Percentiles rank a stretch among this genome's conserved stretches.
These are phyloP conservation scores for Danionella dracula DNA, from an alignment of 2,797 vertebrate species.

Conservation along the genomic window DNA sequence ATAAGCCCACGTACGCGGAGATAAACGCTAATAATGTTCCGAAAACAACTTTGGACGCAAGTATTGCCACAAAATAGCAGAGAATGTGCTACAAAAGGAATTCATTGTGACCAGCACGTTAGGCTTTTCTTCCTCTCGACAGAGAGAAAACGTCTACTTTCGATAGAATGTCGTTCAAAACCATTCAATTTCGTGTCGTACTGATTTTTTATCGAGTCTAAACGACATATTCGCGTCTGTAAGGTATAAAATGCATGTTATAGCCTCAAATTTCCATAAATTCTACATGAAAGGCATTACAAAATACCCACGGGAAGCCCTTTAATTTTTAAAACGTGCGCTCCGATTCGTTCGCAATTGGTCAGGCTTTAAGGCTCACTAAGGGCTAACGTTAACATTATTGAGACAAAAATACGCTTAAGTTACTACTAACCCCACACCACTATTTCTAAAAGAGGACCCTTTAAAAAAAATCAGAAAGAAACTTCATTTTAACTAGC, in stretches of 20 bases:
- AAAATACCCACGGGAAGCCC: constrained; percentile 47
- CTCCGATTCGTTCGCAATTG: constrained; percentile 10
- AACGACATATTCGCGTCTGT: background rate
- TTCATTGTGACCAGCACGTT: constrained; percentile 63
- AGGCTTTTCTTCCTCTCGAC: constrained; percentile 43
- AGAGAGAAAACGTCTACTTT: constrained; percentile 34
- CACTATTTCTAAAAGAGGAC: background rate
- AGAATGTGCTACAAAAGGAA: constrained; percentile 35
- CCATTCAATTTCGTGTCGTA: background rate
- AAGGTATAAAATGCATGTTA: background rate
- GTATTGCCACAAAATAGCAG: background rate
- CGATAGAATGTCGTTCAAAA: background rate
- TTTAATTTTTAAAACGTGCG: constrained; percentile 70
- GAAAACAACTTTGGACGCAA: constrained; percentile 41
- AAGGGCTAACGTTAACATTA: background rate
- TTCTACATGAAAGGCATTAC: background rate
- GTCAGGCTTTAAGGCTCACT: background rate
- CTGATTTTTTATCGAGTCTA: background rate
- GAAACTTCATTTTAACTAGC: constrained; percentile 6
- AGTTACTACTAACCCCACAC: no score
- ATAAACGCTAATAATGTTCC: constrained; percentile 9
- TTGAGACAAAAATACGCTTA: background rate
- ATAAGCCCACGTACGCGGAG: constrained; percentile 33
- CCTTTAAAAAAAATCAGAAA: no score
- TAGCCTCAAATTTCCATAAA: constrained; percentile 21